Base-by-base conservation (phyloP, 2,888 invertebrate genomes). In the Schrankia costaestrigalis region DNA sequence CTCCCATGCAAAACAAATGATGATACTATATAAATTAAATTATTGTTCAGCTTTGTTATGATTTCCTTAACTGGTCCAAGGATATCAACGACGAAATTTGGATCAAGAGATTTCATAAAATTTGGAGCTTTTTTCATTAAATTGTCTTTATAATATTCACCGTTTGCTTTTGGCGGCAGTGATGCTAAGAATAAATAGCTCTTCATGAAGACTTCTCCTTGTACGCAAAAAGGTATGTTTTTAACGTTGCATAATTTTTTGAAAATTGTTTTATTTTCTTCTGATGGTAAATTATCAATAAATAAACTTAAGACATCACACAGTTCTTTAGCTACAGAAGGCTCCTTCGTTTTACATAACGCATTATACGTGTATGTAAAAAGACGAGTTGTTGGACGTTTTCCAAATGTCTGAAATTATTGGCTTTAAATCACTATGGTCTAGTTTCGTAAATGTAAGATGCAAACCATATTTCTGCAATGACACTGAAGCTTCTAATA, bases 391-490 rank as follows among this genome's bases (percentile, higher is more conserved):
- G 24, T 67, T 71, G 0, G 70, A 62, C 13, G 51, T 54, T 17
- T 61, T 62, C 77, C 77, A 79, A 11, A 64, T 52, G 12, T 66
- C 44, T 3, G 41, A 35, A 32, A 71, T 58, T 26, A 63, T 45
- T 6, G 57, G 39, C 27, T 59, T 68, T 3, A 71, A 35, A 31
- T 78, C 71, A 7, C 56, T 37, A n/a, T 53, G 29, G 11, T 54
- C 35, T 4, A 75, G 32, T 47, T 75, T 78, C 0, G 19, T 35
- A 26, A 63, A 67, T 2, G 64, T 71, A 3, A 63, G 45, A 6
- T 64, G 56, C 11, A 78, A 56, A 14, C 70, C 75, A 40, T 63
- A 69, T 45, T 78, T 78, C 48, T 74, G 74, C 23, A 78, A 42
- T 5, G 74, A 74, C 2, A 73, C 67, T 1, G 71, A 67, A 4